phyloP scores from a whole-genome alignment of 23 tunicate species.

The Styela clava region DNA sequence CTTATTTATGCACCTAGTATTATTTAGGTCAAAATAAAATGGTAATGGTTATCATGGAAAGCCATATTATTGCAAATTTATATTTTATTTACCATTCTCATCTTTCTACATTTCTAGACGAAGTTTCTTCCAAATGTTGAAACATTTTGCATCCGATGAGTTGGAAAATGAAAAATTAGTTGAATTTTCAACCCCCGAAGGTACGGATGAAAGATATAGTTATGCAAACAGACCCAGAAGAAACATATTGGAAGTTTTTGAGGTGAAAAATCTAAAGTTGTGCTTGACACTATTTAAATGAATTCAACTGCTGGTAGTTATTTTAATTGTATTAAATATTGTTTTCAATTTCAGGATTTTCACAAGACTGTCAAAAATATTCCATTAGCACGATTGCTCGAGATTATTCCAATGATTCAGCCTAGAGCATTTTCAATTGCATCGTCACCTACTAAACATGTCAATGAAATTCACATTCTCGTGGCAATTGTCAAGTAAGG shows the following conservation, averaged over 20 bases:
- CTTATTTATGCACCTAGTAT: too few relatives aligned
- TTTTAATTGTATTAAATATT: too few relatives aligned
- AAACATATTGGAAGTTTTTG: conserved; percentile 78
- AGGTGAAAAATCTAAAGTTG: conserved; percentile 50
- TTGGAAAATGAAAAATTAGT: conserved; percentile 70
- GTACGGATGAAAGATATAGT: conserved; percentile 93
- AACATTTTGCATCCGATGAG: conserved; percentile 57
- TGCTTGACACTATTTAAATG: too few relatives aligned
- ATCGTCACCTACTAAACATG: conserved; percentile 62
- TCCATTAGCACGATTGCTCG: conserved; percentile 57
- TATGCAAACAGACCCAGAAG: conserved; percentile 97
- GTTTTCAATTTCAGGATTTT: conserved; percentile 59
- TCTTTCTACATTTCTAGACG: too few relatives aligned
- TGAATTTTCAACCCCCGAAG: conserved; percentile 88
- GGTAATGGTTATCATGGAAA: too few relatives aligned
- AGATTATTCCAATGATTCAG: conserved; percentile 66
- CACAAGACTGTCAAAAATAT: conserved; percentile 57
- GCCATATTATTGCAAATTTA: too few relatives aligned
- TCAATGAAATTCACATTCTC: conserved; percentile 63
- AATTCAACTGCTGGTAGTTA: too few relatives aligned
- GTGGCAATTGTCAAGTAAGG: conserved; percentile 86
- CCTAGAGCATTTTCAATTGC: conserved; percentile 96
- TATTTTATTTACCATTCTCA: too few relatives aligned
- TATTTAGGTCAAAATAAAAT: too few relatives aligned
- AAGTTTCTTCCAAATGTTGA: conserved; percentile 62